Base-by-base conservation (phyloP, 2,888 invertebrate genomes). In the Stenolophus ochropezus region DNA sequence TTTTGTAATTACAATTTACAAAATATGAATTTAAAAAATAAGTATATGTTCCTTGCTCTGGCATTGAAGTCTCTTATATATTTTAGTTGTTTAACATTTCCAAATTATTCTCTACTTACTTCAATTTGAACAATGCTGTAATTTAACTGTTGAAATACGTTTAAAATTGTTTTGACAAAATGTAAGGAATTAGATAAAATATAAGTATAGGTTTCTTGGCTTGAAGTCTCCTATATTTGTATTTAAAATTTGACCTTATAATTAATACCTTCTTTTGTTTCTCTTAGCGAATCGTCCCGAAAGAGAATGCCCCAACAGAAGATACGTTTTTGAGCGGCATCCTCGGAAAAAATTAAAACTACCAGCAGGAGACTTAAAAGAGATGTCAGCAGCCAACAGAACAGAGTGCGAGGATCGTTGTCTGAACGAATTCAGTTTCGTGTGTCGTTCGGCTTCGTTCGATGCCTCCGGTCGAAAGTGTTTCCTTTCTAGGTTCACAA, bases 341-440 rank as follows among this genome's bases (percentile, higher is more conserved):
- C 95, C 96, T 0, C 91, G 96, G 14, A 96, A 96, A 87, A 95
- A 96, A 84, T 88, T 96, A 76, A 96, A 96, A 87, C 91, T 96
- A 21, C 94, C 95, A 11, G 90, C 94, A 51, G 94, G 95, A 4
- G 96, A 96, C 87, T 91, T 96, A 69, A 96, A 96, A 88, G 96
- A 97, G 90, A 93, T 96, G 83, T 94, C 94, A 85, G 96, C 96
- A 0, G 92, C 94, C 1, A 97, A 97, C 88, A 91, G 96, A 83
- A 96, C 95, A 1, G 97, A 97, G 86, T 97, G 97, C 87, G 96
- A 97, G 88, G 96, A 97, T 87, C 95, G 95, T 87, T 97, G 97
- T 87, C 89, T 97, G 82, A 96, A 96, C 86, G 97, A 97, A 88
- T 96, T 96, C 87, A 95, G 94, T 83, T 96, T 97, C 87, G 95